These are phyloP conservation scores for Labia minor DNA, from an alignment of 2,888 invertebrate genomes.

Conservation along the genomic window DNA sequence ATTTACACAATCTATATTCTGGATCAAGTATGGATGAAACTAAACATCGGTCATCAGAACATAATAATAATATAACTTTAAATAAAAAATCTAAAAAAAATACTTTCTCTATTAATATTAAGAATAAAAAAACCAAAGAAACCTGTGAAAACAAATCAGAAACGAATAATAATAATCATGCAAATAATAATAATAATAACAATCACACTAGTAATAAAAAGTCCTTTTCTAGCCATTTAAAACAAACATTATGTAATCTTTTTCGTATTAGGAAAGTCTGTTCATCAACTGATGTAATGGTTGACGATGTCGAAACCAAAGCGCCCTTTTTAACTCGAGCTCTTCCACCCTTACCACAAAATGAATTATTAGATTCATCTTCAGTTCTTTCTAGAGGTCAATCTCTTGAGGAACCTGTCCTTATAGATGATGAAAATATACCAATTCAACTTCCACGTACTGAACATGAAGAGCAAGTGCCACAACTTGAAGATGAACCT, in stretches of 20 bases:
- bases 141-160: slow-evolving; percentile 26
- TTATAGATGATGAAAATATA: slow-evolving; percentile 29
- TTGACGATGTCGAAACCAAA: slow-evolving; percentile 33
- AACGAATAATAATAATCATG: slow-evolving; percentile 16
- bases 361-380: slow-evolving; percentile 29
- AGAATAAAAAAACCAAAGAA: slow-evolving; percentile 47
- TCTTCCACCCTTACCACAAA: slow-evolving; percentile 53
- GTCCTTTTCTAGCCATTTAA: slow-evolving; percentile 62
- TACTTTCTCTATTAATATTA: slow-evolving; percentile 48
- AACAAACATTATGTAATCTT: slow-evolving; percentile 75
- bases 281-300: slow-evolving; percentile 36
- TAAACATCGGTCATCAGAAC: slow-evolving; percentile 40
- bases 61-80: slow-evolving; percentile 40
- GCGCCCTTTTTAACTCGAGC: slow-evolving; percentile 53
- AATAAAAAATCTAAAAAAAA: slow-evolving; percentile 44
- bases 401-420: slow-evolving; percentile 33
- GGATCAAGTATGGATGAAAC: slow-evolving; percentile 41
- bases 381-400: slow-evolving; percentile 16
- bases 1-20: slow-evolving; percentile 70
- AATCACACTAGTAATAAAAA: slow-evolving; percentile 39
- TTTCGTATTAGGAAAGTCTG: slow-evolving; percentile 56
- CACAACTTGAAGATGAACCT: slow-evolving; percentile 37
- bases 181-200: slow-evolving; percentile 25
- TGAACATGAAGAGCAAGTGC: slow-evolving; percentile 36
- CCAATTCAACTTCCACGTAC: slow-evolving; percentile 34